These are phyloP conservation scores for Coelopa pilipes DNA, from an alignment of 2,888 invertebrate genomes.

Conservation along the genomic window DNA sequence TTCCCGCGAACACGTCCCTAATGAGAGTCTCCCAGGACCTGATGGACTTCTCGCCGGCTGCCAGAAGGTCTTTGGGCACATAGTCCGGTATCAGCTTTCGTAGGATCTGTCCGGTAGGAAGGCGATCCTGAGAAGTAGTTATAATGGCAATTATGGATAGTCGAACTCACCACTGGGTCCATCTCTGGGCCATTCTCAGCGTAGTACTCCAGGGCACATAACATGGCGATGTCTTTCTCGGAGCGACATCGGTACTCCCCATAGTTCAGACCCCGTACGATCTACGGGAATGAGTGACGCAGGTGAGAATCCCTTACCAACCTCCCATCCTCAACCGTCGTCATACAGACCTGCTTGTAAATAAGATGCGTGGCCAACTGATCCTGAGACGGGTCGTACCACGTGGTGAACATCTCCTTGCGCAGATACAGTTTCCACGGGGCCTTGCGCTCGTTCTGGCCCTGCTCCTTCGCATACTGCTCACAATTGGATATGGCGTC, in stretches of 20 bases:
- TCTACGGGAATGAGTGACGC: constrained; percentile 36
- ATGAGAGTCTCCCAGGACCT: constrained; percentile 80
- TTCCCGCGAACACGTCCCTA: constrained; percentile 76
- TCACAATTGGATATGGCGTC: constrained; percentile 97
- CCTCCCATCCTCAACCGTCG: neutral
- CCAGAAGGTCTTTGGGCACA: constrained; percentile 62
- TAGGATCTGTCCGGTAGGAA: constrained; percentile 51
- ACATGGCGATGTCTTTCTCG: constrained; percentile 87
- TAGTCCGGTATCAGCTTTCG: constrained; percentile 52
- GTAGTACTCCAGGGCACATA: constrained; percentile 91
- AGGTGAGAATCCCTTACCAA: neutral
- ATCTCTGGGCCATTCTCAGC: constrained; percentile 80
- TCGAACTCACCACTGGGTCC: constrained; percentile 73
- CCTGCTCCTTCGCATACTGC: constrained; percentile 92
- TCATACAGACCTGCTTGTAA: constrained; percentile 78
- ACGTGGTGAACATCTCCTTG: constrained; percentile 90
- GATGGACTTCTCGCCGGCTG: constrained; percentile 72
- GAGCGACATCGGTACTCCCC: constrained; percentile 89
- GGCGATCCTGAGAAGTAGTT: neutral
- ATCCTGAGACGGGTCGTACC: constrained; percentile 90
- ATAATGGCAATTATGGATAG: neutral
- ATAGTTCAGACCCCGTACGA: constrained; percentile 87
- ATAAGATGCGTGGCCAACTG: constrained; percentile 86
- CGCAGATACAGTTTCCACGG: constrained; percentile 90
- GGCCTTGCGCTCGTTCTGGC: constrained; percentile 83